phyloP scores from a whole-genome alignment of 2,113 vertebrate genomes.

The Pantherophis guttatus region DNA sequence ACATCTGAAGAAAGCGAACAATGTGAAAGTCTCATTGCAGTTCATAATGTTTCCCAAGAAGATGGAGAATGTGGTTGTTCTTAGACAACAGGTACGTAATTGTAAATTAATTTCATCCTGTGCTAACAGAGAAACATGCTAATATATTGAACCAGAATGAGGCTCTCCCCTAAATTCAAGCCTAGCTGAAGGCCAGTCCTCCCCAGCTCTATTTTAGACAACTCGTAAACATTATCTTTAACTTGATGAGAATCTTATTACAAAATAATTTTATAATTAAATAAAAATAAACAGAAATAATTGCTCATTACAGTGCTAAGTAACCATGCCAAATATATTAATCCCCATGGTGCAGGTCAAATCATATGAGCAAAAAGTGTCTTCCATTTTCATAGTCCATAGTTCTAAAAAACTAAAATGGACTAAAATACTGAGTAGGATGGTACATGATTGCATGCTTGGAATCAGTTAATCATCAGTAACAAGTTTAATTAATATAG shows the following conservation, averaged over 20 bases:
- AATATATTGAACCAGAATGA: background rate
- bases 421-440: background rate
- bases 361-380: background rate
- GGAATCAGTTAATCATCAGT: background rate
- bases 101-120: background rate
- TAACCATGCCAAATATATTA: background rate
- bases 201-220: background rate
- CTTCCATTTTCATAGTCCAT: constrained; percentile 1
- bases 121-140: background rate
- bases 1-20: constrained; percentile 87
- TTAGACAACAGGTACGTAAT: constrained; percentile 60
- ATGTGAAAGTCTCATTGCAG: constrained; percentile 91
- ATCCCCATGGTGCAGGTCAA: background rate
- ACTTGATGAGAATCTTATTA: background rate
- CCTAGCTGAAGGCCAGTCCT: background rate
- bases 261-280: background rate
- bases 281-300: background rate
- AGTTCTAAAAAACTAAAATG: background rate
- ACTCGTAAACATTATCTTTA: background rate
- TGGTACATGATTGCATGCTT: background rate
- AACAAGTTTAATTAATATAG: background rate
- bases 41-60: constrained; percentile 80
- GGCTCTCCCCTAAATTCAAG: background rate
- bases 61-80: constrained; percentile 74
- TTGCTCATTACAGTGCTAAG: background rate